A percentile compares a stretch with the other conserved stretches of the same genome.
These are phyloP conservation scores for Microtus pennsylvanicus DNA, from an alignment of 2,113 vertebrate genomes.

Conservation along the genomic window DNA sequence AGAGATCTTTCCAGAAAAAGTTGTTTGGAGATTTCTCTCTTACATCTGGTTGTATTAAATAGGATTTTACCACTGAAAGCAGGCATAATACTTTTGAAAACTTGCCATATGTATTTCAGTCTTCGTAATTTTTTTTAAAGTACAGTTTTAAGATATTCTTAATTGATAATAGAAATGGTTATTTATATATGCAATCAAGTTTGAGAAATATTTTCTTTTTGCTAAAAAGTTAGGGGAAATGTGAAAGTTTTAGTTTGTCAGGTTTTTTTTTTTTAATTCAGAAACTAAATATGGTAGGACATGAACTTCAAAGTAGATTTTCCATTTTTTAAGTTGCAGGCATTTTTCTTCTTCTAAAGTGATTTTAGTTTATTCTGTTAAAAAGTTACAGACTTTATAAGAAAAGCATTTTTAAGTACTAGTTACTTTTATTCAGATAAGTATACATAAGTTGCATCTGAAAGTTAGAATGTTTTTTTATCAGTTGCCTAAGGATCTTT, in stretches of 20 bases:
- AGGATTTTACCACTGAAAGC: conserved; percentile 29
- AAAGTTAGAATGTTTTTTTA: conserved; percentile 42
- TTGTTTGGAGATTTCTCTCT: conserved; percentile 58
- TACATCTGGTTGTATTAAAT: conserved; percentile 61
- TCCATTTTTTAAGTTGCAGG: conserved; percentile 48
- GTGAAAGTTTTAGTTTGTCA: conserved; percentile 23
- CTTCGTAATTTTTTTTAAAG: conserved; percentile 42
- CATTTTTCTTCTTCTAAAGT: conserved; percentile 46
- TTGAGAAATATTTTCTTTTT: conserved; percentile 21
- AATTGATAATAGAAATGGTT: conserved; percentile 21
- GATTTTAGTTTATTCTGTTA: conserved; percentile 53
- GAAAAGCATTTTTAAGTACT: conserved; percentile 42
- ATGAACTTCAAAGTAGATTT: conserved; percentile 41
- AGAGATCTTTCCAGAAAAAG: conserved; percentile 42
- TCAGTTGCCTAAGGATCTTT: conserved; percentile 41
- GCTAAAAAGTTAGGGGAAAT: conserved; percentile 30
- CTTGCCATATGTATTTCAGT: conserved; percentile 65
- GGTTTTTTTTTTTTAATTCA: conserved; percentile 36
- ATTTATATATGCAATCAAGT: conserved; percentile 14
- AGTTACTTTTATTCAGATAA: conserved; percentile 52
- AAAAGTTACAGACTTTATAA: conserved; percentile 49
- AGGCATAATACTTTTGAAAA: conserved; percentile 55
- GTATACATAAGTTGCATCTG: conserved; percentile 56
- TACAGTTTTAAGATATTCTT: conserved; percentile 40
- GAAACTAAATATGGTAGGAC: conserved; percentile 43